Evolutionary conservation across 2,888 invertebrate species (phyloP), one percentile per base, ranked within the genome.

Genomic region (Odontocolon sp.): DNA sequence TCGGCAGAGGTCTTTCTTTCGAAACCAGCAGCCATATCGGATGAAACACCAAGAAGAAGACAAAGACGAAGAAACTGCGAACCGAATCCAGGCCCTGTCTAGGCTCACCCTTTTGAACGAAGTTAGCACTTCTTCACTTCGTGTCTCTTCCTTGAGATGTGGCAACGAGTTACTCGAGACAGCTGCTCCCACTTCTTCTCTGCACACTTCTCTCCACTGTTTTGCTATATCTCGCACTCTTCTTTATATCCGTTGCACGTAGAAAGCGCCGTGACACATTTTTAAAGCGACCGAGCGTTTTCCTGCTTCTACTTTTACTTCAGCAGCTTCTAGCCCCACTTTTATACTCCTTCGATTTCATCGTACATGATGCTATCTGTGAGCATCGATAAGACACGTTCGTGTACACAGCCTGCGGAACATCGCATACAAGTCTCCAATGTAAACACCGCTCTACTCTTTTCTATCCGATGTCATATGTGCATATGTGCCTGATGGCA

Each of bases 261-360:
- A 82, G 59, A 70, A 77, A 80, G 77, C 77, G 80, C 70, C 79
- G 81, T 79, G 81, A 80, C 82, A 82, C 80, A 81, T 82, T 84
- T 83, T 81, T 78, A 77, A 79, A 78, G 66, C 71, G 28, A 69
- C 52, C 28, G 31, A 57, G 52, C 67, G 69, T 54, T 52, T 59
- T 42, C 42, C 36, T 45, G 23, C 36, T 31, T 21, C 28, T 47
- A 23, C 21, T 61, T 54, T 16, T 31, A 42, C 52, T 40, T 50
- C 16, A 11, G 47, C 40, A 16, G 45, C 21, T 56, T 66, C 64
- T 70, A 11, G 21, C n/a, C n/a, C n/a, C n/a, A 14, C 64, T 33
- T 28, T 21, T 36, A 50, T 28, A 54, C 52, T 54, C 16, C 50
- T 63, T 45, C 42, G 26, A 45, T 54, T 63, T 28, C 59, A 11